Base-by-base conservation (phyloP, 1,140 invertebrate species). In the Reticulitermes speratus region DNA sequence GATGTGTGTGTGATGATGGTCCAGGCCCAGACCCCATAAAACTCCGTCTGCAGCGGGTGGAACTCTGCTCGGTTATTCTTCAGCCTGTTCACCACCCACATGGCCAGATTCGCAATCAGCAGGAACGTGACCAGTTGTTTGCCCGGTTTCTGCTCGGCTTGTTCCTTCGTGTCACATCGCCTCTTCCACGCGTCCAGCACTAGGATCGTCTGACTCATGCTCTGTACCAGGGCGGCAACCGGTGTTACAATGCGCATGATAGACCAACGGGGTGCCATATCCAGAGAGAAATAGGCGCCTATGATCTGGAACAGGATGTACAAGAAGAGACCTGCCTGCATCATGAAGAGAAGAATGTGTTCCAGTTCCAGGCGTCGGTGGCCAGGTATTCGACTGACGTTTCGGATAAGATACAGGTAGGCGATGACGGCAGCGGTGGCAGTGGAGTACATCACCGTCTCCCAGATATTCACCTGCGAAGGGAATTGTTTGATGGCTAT, bases 1-100 rank as follows among this genome's bases (percentile, higher is more conserved):
- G 94, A 94, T 5, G 95, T 92, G 88, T 95, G 94, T 2, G 93
- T 95, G 75, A 96, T 95, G 44, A 96, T 93, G 55, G 94, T 95
- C 95, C 95, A 96, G 0, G 92, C 94, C 94, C 92, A 95, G 86
- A 93, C 92, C 83, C 94, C 94, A 88, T 93, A 95, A 89, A 95
- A 95, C 69, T 93, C 90, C 89, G 95, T 92, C 90, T 95, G 92
- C 44, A 93, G 89, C 0, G 94, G 94, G 90, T 94, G 94, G 85
- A 93, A 94, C 86, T 94, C 93, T 2, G 94, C 92, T 87, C 94
- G 89, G 55, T 93, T 91, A 86, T 95, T 95, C 89, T 95, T 94
- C 25, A 95, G 90, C 23, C 94, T 93, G 88, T 90, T 94, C 88
- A 90, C 93, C 12, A 91, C 89, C 93, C 93, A 93, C 91, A 93